These are phyloP conservation scores for Spea hammondii DNA, from an alignment of 2,797 vertebrate genomes.

Conservation along the genomic window DNA sequence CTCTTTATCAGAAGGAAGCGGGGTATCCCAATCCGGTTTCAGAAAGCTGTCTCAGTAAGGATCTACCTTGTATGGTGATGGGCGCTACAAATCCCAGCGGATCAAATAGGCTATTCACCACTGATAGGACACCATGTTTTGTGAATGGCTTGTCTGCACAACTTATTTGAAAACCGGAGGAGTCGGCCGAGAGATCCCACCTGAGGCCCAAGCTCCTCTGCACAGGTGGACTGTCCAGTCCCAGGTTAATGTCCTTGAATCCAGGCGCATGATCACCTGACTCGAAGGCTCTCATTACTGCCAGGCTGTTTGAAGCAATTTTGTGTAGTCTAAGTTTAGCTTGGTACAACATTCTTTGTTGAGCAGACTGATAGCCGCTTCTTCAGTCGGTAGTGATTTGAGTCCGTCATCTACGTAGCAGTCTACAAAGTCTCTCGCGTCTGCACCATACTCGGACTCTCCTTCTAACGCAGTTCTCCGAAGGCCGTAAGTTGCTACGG, in stretches of 20 bases:
- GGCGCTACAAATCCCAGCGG: background rate
- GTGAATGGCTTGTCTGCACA: background rate
- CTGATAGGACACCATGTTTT: background rate
- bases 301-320: background rate
- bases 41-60: no score
- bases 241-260: background rate
- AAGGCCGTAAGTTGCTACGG: background rate
- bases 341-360: conserved; percentile 5
- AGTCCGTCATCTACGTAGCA: conserved; percentile 5
- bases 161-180: background rate
- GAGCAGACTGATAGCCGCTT: background rate
- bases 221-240: no score
- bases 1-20: no score
- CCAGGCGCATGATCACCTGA: background rate
- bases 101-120: conserved; percentile 12
- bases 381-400: background rate
- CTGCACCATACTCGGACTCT: background rate
- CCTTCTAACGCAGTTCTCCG: background rate
- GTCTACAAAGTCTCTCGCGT: background rate
- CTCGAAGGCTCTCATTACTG: background rate
- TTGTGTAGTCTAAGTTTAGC: background rate
- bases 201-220: no score
- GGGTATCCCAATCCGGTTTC: no score
- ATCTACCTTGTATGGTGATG: no score
- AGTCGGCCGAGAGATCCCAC: no score